Base-by-base conservation (phyloP, 2,113 vertebrate genomes). In the Aythya baeri region DNA sequence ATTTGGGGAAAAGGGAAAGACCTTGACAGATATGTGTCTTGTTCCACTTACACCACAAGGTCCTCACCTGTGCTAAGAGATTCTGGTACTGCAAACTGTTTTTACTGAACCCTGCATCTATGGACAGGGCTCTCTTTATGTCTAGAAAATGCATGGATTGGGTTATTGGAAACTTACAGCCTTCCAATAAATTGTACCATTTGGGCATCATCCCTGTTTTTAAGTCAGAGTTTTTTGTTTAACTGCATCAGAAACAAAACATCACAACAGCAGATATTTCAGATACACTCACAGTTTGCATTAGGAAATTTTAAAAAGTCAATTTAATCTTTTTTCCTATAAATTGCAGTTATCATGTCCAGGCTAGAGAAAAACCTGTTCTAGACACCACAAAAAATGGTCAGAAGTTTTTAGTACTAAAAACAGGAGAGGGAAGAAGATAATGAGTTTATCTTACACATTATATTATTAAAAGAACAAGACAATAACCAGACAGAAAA, bases 401-500 rank as follows among this genome's bases (percentile, higher is more conserved):
- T 50, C 18, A 6, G 14, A 91, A 80, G 13, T 31, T 87, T 71
- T 81, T 63, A 88, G 36, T 34, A 70, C 44, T 29, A 68, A 46
- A 89, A 88, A 79, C n/a, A 49, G 16, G 46, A 41, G 43, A 58
- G 13, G 54, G 21, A 20, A 4, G 21, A 1, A 1, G 78, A 89
- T 86, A 94, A 79, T 49, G 41, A 85, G n/a, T 31, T 90, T 71
- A 14, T 58, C n/a, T 62, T 58, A 57, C 17, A 58, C n/a, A 46
- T 17, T 80, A 59, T 49, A 77, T 6, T 54, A 59, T 6, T 58
- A 63, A 89, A 88, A 89, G 78, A 94, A 66, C 63, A 88, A 77
- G 62, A 73, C 44, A 87, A 70, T 36, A 94, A 61, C 29, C 29
- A 61, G 58, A 62, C 22, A 89, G 63, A 95, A 96, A 96, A 92